Percentiles rank a stretch among this genome's conserved stretches.
phyloP scores from a whole-genome alignment of 2,888 invertebrate genomes.

The Matsumyia berberina region DNA sequence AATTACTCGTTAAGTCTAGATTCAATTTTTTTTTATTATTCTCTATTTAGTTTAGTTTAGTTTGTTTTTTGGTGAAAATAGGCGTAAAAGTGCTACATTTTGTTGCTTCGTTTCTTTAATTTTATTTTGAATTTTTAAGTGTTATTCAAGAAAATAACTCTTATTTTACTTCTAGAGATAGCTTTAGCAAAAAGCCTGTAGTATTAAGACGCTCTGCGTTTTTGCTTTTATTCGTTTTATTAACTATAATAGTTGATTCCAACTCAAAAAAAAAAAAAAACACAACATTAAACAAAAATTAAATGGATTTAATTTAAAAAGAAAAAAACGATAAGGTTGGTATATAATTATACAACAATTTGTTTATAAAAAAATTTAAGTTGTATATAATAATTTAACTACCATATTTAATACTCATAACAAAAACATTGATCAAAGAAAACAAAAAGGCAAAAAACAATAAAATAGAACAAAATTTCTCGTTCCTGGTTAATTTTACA shows the following conservation, averaged over 20 bases:
- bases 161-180: conserved; percentile 1
- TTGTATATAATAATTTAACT: conserved; percentile 53
- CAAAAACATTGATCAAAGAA: conserved; percentile 18
- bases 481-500: conserved; percentile 36
- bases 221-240: conserved; percentile 10
- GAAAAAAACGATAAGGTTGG: too few relatives aligned
- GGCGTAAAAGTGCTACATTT: conserved; percentile 55
- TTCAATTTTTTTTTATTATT: conserved; percentile 18
- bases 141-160: conserved; percentile 4
- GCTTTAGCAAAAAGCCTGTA: conserved; percentile 50
- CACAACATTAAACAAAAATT: conserved; percentile 32
- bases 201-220: conserved; percentile 40
- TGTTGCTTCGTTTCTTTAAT: conserved; percentile 24
- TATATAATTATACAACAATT: conserved; percentile 46
- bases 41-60: conserved; percentile 1
- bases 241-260: conserved; percentile 8
- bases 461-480: not conserved
- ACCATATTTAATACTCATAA: conserved; percentile 25
- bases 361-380: conserved; percentile 39
- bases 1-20: conserved; percentile 16
- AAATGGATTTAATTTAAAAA: conserved; percentile 51
- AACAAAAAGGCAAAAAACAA: conserved; percentile 12
- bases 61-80: conserved; percentile 52
- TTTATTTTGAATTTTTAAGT: not conserved
- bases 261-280: conserved; percentile 17